These are phyloP conservation scores for Rhea pennata DNA, from an alignment of 2,113 vertebrate species.

Conservation along the genomic window DNA sequence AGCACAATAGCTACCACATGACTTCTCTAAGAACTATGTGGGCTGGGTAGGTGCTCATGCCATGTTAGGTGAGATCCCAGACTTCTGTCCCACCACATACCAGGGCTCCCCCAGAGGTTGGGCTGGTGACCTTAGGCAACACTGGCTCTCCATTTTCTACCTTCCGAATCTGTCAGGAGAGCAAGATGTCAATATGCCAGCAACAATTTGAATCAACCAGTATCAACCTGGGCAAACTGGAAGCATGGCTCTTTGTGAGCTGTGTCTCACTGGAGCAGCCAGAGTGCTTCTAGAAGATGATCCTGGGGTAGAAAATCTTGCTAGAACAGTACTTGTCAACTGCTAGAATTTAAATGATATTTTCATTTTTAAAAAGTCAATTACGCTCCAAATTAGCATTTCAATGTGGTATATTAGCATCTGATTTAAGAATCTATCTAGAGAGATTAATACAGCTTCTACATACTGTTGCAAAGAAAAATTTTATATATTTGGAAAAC, in stretches of 20 bases:
- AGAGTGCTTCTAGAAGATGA: background rate
- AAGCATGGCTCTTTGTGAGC: background rate
- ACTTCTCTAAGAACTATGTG: background rate
- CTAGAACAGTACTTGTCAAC: background rate
- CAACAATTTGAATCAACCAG: background rate
- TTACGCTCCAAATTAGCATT: background rate
- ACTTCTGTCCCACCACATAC: background rate
- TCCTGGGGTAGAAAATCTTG: background rate
- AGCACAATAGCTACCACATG: background rate
- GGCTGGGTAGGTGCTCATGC: background rate
- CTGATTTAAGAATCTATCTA: background rate
- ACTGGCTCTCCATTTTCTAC: background rate
- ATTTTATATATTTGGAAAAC: background rate
- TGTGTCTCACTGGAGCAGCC: background rate
- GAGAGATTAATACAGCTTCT: background rate
- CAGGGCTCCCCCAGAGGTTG: background rate
- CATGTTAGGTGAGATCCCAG: no score
- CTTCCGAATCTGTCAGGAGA: background rate
- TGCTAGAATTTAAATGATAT: background rate
- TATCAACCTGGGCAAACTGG: background rate
- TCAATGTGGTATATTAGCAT: background rate
- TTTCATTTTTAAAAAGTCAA: background rate
- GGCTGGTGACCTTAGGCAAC: background rate
- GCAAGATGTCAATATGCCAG: background rate
- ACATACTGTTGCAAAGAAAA: no score